Evolutionary conservation across 2,113 vertebrate genomes (phyloP), one percentile per base, ranked within the genome.

Genomic region (Etheostoma cragini): DNA sequence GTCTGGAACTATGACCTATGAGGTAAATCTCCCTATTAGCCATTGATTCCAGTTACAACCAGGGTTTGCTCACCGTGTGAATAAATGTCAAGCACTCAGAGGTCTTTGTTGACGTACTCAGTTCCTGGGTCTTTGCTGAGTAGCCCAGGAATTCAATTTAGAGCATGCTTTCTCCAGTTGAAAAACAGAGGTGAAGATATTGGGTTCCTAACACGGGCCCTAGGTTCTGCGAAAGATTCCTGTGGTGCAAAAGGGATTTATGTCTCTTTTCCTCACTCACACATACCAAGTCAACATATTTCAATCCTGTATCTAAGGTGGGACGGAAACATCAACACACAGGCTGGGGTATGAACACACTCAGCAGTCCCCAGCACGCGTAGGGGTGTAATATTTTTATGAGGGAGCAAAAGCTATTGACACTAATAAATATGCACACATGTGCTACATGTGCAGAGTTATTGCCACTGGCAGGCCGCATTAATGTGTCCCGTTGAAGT

Each of bases 401-500:
- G 80, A 92, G 81, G 54, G 88, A 88, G 86, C 86, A 86, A 83
- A 91, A 87, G 87, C 93, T 91, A 93, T 92, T 81, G 88, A 80
- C 83, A 80, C 74, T 88, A 91, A 93, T 94, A 94, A 93, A 93
- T 90, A 90, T 90, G 87, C 81, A 78, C 92, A 93, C 90, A 88
- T 92, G 91, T 93, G 92, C 90, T 81, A 81, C 89, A 90, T 89
- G 85, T 90, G 86, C 66, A 85, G 91, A 92, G 83, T 89, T 92
- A 92, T 92, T 93, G 92, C 93, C 85, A 80, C 78, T 87, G 92
- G 92, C 91, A 93, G 91, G 83, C 78, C 78, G 67, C 89, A 91
- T 95, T 94, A 94, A 93, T 92, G 84, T 90, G 94, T 93, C 92
- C 93, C 88, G 92, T 92, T 94, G 93, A 94, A 94, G 80, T 67